Evolutionary conservation across 2,888 invertebrate genomes (phyloP).

Genomic region (Conus canariensis): DNA sequence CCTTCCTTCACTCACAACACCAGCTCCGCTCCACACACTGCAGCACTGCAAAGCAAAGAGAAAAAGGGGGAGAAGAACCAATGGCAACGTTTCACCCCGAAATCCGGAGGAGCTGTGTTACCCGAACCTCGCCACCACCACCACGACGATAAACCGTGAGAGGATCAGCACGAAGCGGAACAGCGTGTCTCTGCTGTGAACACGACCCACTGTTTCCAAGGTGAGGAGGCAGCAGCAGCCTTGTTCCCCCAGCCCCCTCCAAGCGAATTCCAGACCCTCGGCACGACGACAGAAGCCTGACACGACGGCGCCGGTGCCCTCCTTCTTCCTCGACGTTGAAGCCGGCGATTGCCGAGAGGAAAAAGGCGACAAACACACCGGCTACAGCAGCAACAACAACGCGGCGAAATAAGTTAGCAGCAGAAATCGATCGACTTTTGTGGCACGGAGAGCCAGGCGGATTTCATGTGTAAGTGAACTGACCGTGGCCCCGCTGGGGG

Average conservation of each 20-base stretch:
- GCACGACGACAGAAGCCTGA: background rate
- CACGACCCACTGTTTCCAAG: too few species aligned
- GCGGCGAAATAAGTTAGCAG: slow-evolving; percentile 13
- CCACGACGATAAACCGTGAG: too few species aligned
- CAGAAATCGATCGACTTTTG: slow-evolving; percentile 18
- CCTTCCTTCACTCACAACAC: background rate
- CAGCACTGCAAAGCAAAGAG: background rate
- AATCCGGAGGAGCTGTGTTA: background rate
- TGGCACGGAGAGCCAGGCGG: slow-evolving; percentile 13
- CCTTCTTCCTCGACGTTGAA: background rate
- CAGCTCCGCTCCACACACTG: background rate
- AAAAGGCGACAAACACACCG: slow-evolving; percentile 21
- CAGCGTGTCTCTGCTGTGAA: too few species aligned
- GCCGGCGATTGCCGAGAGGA: background rate
- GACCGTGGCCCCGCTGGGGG: background rate
- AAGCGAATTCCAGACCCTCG: background rate
- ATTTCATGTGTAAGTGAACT: slow-evolving; percentile 23
- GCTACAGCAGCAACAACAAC: slow-evolving; percentile 24
- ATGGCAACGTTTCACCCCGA: background rate
- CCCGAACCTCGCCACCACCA: too few species aligned
- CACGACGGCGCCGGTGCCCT: background rate
- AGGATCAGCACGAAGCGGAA: too few species aligned
- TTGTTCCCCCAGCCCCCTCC: too few species aligned
- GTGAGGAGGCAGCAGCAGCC: too few species aligned
- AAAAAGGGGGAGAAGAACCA: background rate